Percentiles rank a stretch among this genome's conserved stretches.
phyloP scores from a whole-genome alignment of 2,797 vertebrate species.

The Denticeps clupeoides region DNA sequence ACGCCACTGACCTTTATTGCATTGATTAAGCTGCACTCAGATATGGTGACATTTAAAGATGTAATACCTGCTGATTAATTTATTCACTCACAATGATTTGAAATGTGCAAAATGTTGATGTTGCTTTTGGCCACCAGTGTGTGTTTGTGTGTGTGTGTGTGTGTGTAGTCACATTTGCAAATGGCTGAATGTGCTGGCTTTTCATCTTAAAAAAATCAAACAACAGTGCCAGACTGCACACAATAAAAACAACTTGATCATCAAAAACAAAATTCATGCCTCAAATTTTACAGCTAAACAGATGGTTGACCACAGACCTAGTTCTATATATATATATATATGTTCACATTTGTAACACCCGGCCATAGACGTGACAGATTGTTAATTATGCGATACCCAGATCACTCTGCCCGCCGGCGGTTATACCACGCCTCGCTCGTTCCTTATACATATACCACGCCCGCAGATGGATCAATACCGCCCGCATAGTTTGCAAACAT shows the following conservation, averaged over 20 bases:
- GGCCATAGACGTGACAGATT: slow-evolving; percentile 36
- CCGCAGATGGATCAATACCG: slow-evolving; percentile 49
- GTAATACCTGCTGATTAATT: slow-evolving; percentile 59
- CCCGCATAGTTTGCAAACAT: slow-evolving; percentile 40
- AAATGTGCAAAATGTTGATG: slow-evolving; percentile 8
- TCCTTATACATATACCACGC: slow-evolving; percentile 35
- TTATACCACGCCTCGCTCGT: slow-evolving; percentile 31
- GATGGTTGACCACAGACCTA: slow-evolving; percentile 16
- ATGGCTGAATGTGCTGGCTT: too few species aligned
- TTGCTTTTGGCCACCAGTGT: too few species aligned
- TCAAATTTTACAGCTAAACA: slow-evolving; percentile 13
- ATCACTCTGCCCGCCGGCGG: slow-evolving; percentile 27
- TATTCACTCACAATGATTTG: slow-evolving; percentile 34
- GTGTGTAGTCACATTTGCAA: neutral
- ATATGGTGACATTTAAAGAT: slow-evolving; percentile 60
- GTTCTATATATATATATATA: too few species aligned
- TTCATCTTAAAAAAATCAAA: neutral
- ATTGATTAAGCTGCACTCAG: slow-evolving; percentile 49
- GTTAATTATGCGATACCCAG: slow-evolving; percentile 39
- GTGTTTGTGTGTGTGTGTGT: too few species aligned
- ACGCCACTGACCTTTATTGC: slow-evolving; percentile 61
- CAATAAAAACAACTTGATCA: neutral
- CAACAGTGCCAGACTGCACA: neutral
- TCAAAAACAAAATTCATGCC: slow-evolving; percentile 3
- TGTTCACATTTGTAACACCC: slow-evolving; percentile 30